Evolutionary conservation across 37 sponge, comb jelly and placozoan species (phyloP).

Genomic region (Agelas oroides): DNA sequence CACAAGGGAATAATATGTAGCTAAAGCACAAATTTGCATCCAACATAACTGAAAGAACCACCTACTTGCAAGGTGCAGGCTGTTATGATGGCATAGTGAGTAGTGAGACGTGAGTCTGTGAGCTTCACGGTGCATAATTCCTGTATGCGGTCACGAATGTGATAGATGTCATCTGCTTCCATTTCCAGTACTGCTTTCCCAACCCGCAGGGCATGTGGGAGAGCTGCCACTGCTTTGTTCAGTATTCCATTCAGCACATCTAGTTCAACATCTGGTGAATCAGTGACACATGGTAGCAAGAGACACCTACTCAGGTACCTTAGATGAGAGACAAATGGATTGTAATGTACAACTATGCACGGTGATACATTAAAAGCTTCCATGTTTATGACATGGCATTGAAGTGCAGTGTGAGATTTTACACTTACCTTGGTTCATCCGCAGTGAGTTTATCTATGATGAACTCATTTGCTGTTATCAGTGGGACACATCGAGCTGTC

Average conservation of each 20-base stretch:
- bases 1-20: too few species aligned
- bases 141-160: background rate
- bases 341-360: too few species aligned
- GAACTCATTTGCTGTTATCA: background rate
- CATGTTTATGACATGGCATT: too few species aligned
- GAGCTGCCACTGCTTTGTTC: constrained; percentile 10
- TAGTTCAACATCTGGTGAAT: constrained; percentile 1
- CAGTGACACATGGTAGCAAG: constrained; percentile 4
- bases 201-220: background rate
- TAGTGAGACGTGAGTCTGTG: background rate
- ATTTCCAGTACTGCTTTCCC: background rate
- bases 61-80: constrained; percentile 6
- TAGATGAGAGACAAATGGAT: too few species aligned
- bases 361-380: too few species aligned
- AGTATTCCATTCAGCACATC: background rate
- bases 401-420: background rate
- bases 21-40: background rate
- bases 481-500: background rate
- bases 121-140: background rate
- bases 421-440: background rate
- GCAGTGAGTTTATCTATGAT: background rate
- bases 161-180: background rate
- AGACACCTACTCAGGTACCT: constrained; percentile 22
- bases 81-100: constrained; percentile 9
- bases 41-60: background rate